Conservation (phyloP, 2,797 vertebrate species). For the Morelia viridis region DNA sequence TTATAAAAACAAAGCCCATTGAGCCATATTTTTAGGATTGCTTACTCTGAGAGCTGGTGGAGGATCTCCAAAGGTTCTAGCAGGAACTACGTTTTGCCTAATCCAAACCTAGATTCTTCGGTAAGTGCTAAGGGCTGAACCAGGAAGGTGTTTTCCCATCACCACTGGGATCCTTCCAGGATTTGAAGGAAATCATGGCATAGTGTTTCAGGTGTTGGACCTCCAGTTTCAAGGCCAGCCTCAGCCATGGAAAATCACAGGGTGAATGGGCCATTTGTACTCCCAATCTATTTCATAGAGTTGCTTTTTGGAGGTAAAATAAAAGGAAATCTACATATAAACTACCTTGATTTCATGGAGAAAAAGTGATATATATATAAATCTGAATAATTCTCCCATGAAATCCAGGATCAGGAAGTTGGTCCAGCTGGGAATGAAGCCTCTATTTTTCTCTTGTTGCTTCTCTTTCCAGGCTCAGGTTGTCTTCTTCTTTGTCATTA, state of each 20-base stretch:
- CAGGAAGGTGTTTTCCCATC: background rate
- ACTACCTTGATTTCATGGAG: no score
- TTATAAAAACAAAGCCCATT: background rate
- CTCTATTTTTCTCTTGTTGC: background rate
- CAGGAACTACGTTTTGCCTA: no score
- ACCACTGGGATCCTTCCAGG: background rate
- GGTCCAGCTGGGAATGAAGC: background rate
- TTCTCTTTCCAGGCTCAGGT: conserved; percentile 69
- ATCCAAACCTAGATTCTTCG: no score
- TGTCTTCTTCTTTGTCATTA: conserved; percentile 74
- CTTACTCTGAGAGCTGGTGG: background rate
- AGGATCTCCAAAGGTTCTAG: background rate
- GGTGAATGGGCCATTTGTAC: no score
- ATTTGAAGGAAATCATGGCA: background rate
- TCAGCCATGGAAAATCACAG: no score
- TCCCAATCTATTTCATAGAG: no score
- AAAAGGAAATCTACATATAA: no score
- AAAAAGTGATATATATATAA: background rate
- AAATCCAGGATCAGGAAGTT: background rate
- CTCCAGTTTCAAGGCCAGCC: no score
- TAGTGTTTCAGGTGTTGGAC: no score
- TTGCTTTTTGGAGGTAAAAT: no score
- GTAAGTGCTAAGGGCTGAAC: background rate
- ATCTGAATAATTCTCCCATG: background rate
- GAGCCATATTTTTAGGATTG: background rate